Percentiles rank a stretch among this genome's conserved stretches.
These are phyloP conservation scores for Cyanistes caeruleus DNA, from an alignment of 2,113 vertebrate genomes.

Conservation along the genomic window DNA sequence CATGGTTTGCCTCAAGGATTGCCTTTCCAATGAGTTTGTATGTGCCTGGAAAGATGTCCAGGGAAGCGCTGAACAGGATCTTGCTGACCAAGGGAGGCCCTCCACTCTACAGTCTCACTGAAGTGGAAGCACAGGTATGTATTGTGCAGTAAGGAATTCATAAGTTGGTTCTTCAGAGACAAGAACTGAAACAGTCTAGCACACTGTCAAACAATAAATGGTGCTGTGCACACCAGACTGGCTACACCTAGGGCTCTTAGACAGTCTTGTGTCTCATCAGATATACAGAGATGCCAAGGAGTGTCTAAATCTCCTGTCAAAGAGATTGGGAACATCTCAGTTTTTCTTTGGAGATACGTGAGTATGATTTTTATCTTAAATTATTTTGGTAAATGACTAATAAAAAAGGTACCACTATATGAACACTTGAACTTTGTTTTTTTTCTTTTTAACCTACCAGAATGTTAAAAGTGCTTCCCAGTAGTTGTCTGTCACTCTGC, in stretches of 20 bases:
- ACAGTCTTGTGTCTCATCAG: slow-evolving; percentile 74
- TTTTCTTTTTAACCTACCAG: neutral
- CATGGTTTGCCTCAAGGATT: slow-evolving; percentile 93
- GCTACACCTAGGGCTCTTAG: neutral
- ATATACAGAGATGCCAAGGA: slow-evolving; percentile 98
- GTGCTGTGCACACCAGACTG: neutral
- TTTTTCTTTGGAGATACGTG: slow-evolving; percentile 95
- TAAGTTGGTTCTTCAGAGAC: neutral
- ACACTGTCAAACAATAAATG: neutral
- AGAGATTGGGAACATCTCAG: slow-evolving; percentile 88
- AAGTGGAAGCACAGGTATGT: slow-evolving; percentile 92
- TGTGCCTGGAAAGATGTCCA: slow-evolving; percentile 86
- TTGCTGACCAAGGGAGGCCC: slow-evolving; percentile 88
- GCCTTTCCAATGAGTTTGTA: slow-evolving; percentile 91
- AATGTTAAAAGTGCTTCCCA: neutral
- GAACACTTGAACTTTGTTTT: neutral
- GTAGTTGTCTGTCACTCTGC: neutral
- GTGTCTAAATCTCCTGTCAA: slow-evolving; percentile 94
- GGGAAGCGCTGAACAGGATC: slow-evolving; percentile 86
- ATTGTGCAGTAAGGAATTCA: neutral
- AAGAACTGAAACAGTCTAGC: neutral
- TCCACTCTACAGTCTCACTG: slow-evolving; percentile 84
- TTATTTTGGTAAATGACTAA: neutral
- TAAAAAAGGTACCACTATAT: neutral
- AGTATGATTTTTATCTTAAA: slow-evolving; percentile 64